Evolutionary conservation across 2,113 vertebrate species (phyloP).

Genomic region (Campylomormyrus numenius): DNA sequence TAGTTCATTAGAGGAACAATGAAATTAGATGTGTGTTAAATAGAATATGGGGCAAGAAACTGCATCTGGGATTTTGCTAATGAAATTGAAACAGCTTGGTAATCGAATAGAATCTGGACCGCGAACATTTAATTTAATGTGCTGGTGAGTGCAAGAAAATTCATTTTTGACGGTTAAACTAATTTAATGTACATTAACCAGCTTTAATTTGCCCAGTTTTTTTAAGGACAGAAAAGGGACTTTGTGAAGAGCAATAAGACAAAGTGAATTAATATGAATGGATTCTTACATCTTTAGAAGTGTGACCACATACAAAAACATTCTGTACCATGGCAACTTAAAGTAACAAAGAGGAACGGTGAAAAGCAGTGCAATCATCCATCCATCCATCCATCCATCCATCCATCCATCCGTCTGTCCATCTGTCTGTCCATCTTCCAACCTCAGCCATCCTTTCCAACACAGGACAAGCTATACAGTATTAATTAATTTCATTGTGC

Average conservation of each 20-base stretch:
- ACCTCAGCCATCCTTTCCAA: background rate
- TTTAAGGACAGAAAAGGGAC: background rate
- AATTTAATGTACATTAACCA: constrained; percentile 54
- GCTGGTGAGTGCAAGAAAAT: constrained; percentile 61
- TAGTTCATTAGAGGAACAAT: constrained; percentile 43
- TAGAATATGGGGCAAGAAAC: constrained; percentile 53
- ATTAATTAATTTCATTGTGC: background rate
- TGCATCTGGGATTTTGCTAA: constrained; percentile 60
- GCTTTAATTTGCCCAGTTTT: background rate
- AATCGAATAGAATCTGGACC: constrained; percentile 66
- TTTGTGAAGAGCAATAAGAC: background rate
- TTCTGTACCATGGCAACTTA: background rate
- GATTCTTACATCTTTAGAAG: background rate
- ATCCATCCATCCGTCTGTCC: background rate
- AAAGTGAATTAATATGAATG: constrained; percentile 5
- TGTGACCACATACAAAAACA: background rate
- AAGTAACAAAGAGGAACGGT: background rate
- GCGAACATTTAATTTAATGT: constrained; percentile 70
- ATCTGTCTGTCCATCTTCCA: background rate
- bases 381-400: background rate
- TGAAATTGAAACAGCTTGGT: constrained; percentile 64
- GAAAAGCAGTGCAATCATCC: background rate
- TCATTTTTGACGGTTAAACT: constrained; percentile 58
- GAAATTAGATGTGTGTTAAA: constrained; percentile 57
- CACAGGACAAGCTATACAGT: background rate